Percentiles rank a stretch among this genome's conserved stretches.
Conservation (phyloP, 2,888 invertebrate genomes). For the Caenorhabditis panamensis region DNA sequence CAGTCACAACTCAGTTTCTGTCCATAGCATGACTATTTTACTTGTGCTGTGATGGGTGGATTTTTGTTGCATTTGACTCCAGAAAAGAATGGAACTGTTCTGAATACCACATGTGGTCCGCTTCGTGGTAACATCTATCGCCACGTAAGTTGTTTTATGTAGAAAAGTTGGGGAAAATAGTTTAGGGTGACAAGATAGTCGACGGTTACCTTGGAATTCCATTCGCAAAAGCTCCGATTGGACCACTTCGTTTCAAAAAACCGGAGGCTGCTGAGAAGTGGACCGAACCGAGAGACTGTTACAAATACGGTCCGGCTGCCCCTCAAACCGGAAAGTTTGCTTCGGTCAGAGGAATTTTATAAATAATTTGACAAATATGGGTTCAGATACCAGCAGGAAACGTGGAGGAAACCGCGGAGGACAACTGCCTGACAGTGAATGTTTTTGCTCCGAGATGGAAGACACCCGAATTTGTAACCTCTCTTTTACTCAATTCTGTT, state of each 20-base stretch:
- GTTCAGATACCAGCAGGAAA: slow-evolving; percentile 12
- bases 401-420: slow-evolving; percentile 27
- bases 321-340: slow-evolving; percentile 50
- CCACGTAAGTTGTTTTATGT: slow-evolving; percentile 22
- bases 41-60: background rate
- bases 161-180: background rate
- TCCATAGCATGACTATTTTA: too few species aligned
- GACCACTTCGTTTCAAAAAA: slow-evolving; percentile 25
- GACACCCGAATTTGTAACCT: slow-evolving; percentile 31
- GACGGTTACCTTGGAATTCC: slow-evolving; percentile 39
- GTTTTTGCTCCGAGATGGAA: slow-evolving; percentile 58
- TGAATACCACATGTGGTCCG: slow-evolving; percentile 48
- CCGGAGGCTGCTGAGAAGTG: slow-evolving; percentile 34
- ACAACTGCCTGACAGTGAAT: slow-evolving; percentile 59
- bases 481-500: background rate
- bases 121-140: slow-evolving; percentile 45
- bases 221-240: slow-evolving; percentile 14
- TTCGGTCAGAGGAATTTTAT: background rate
- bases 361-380: too few species aligned
- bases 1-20: background rate
- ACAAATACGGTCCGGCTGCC: slow-evolving; percentile 62
- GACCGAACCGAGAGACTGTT: slow-evolving; percentile 54
- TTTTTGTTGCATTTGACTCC: slow-evolving; percentile 30
- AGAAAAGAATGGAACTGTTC: slow-evolving; percentile 20
- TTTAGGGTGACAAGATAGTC: slow-evolving; percentile 22